These are phyloP conservation scores for Graptemys geographica DNA, from an alignment of 2,797 vertebrate species.

Conservation along the genomic window DNA sequence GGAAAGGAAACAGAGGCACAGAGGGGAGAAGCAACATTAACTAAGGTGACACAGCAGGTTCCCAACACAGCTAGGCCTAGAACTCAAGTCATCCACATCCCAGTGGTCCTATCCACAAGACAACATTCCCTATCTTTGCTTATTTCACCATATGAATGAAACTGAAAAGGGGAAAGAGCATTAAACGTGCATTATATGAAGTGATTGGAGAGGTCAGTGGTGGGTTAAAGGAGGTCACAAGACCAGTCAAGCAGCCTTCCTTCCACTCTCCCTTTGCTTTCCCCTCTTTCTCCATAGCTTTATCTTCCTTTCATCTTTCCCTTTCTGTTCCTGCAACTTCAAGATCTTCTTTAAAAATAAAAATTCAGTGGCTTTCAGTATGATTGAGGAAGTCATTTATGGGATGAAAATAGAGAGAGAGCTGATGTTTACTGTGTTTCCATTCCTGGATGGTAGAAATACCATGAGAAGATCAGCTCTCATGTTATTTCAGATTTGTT, in stretches of 20 bases:
- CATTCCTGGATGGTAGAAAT: neutral
- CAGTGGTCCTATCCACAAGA: neutral
- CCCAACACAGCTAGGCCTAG: neutral
- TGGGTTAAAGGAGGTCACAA: neutral
- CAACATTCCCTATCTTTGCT: neutral
- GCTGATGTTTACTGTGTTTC: neutral
- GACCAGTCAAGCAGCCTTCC: conserved; percentile 40
- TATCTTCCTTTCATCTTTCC: neutral
- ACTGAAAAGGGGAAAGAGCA: neutral
- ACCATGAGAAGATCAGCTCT: neutral
- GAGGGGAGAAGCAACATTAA: neutral
- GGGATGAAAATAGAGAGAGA: neutral
- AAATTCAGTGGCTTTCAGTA: neutral
- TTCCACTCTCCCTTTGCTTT: neutral
- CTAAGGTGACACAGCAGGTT: neutral
- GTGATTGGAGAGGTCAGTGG: conserved; percentile 21
- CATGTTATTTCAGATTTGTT: neutral
- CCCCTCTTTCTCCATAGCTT: neutral
- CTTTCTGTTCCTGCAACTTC: conserved; percentile 14
- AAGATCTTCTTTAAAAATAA: neutral
- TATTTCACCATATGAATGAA: neutral
- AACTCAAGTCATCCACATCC: neutral
- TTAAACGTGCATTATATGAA: neutral
- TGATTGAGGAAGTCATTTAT: neutral
- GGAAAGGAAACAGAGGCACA: neutral